Base-by-base conservation (phyloP, 2,113 vertebrate species). In the Microtus montanus region DNA sequence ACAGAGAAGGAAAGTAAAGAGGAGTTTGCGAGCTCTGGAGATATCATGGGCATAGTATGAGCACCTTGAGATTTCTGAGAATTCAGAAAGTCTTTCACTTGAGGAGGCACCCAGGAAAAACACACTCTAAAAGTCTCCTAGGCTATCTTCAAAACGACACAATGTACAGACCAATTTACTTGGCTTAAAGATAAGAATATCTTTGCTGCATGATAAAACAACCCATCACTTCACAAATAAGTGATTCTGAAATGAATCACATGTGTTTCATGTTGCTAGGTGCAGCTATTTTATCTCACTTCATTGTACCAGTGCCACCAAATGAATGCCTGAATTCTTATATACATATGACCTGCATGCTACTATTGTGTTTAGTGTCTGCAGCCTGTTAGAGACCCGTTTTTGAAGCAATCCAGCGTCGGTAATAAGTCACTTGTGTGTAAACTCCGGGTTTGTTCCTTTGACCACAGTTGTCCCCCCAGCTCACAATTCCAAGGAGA, bases 401-500 rank as follows among this genome's bases (percentile, higher is more conserved):
- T 98, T 97, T 98, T 70, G 97, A 96, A 78, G 89, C 24, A 85
- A 99, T 98, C 98, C 98, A 99, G 61, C 98, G 96, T 87, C 98
- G 97, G 84, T 98, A 98, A 90, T 97, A 97, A 87, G 98, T 97
- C 87, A 99, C 98, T 73, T 97, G 95, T 0, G 98, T 98, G 75
- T 99, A 99, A 30, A 99, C 98, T 77, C 98, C 98, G 17, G 98
- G 98, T 85, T 98, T 98, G 93, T 98, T 98, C 74, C 4, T 93
- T 77, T 98, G 98, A 71, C 98, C 98, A 90, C 98, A 99, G 89
- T 98, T 98, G 20, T 98, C 98, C 49, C 98, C 98, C 98, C 98
- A 99, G 96, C 98, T 99, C 93, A 99, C 98, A 92, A 99, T 98
- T 97, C 98, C 98, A 90, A 98, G 96, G 58, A 99, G 98, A 95